Conservation (phyloP, 2,797 vertebrate genomes). For the Protonibea diacanthus region DNA sequence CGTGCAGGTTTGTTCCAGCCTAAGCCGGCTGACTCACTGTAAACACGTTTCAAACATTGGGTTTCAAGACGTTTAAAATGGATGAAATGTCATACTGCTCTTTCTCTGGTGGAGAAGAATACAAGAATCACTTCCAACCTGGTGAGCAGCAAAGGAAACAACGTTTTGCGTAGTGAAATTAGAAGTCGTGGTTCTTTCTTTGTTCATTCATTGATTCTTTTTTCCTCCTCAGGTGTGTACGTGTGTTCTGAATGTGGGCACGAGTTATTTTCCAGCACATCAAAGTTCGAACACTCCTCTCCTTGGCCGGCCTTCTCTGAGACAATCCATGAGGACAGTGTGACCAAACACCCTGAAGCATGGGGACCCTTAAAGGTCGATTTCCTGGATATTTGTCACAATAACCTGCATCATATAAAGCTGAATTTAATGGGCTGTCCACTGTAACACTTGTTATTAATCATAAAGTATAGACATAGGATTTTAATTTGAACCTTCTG, state of each 20-base stretch:
- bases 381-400: background rate
- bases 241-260: conserved; percentile 87
- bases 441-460: background rate
- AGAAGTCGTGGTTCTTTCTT: background rate
- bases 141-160: conserved; percentile 75
- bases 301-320: conserved; percentile 91
- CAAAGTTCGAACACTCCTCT: conserved; percentile 89
- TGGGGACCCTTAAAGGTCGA: conserved; percentile 87
- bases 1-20: conserved; percentile 25
- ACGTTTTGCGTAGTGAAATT: background rate
- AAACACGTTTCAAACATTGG: conserved; percentile 10
- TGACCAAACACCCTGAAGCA: conserved; percentile 84
- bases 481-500: background rate
- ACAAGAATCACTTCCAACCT: conserved; percentile 85
- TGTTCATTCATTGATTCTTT: background rate
- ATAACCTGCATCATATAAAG: background rate
- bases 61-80: conserved; percentile 32
- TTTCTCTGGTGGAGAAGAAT: conserved; percentile 85
- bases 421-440: too few relatives aligned
- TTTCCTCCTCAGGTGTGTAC: conserved; percentile 80
- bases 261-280: conserved; percentile 88
- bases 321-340: conserved; percentile 85
- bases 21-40: background rate
- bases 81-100: conserved; percentile 87
- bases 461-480: background rate